These are phyloP conservation scores for Ophraella communa DNA, from an alignment of 2,888 invertebrate genomes.

Conservation along the genomic window DNA sequence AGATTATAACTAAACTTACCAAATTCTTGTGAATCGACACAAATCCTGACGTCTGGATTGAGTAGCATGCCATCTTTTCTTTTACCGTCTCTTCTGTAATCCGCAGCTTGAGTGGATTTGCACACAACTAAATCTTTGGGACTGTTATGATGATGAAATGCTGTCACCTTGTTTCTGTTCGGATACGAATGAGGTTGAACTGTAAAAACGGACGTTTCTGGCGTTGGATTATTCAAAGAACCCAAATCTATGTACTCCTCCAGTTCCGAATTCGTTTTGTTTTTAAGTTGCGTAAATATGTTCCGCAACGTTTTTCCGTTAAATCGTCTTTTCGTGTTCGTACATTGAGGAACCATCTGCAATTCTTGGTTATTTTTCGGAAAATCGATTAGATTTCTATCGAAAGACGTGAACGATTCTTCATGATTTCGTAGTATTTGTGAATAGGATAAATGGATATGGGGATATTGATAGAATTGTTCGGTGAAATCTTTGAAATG, in stretches of 20 bases:
- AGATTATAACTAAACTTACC: neutral
- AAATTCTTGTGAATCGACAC: neutral
- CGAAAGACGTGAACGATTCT: neutral
- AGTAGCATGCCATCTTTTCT: too few species aligned
- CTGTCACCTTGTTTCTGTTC: neutral
- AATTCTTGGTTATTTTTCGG: neutral
- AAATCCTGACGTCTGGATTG: neutral
- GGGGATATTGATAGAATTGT: neutral
- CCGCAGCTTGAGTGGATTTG: neutral
- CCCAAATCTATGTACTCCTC: conserved; percentile 7
- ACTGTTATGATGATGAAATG: neutral
- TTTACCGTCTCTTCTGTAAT: neutral
- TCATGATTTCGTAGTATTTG: neutral
- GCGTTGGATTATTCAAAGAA: neutral
- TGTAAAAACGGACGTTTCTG: neutral
- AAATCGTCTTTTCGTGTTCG: neutral
- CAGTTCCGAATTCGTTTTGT: conserved; percentile 16
- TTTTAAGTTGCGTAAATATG: conserved; percentile 15
- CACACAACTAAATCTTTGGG: neutral
- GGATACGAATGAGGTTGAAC: too few species aligned
- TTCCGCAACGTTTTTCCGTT: conserved; percentile 15
- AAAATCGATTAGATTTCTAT: neutral
- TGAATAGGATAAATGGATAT: neutral
- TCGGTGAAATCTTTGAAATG: conserved; percentile 9
- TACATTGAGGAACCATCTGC: neutral